Evolutionary conservation across 2,113 vertebrate genomes (phyloP).

Genomic region (Protobothrops mucrosquamatus): DNA sequence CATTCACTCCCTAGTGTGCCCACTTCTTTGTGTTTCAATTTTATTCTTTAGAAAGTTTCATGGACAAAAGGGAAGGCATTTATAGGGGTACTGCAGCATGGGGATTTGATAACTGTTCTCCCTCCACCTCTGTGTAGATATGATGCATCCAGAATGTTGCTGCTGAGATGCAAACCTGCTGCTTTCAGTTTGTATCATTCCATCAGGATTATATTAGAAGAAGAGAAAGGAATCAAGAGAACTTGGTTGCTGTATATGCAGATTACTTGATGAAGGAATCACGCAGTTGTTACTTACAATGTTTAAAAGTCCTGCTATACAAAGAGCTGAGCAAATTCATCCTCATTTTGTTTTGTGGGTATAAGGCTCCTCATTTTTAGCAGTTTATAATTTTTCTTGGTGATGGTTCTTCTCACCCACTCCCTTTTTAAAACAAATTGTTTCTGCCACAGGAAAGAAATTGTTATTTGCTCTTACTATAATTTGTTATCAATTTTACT

Average conservation of each 20-base stretch:
- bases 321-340: not conserved
- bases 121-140: slow-evolving; percentile 40
- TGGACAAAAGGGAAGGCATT: slow-evolving; percentile 69
- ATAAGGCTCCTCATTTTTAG: not conserved
- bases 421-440: not conserved
- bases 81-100: slow-evolving; percentile 59
- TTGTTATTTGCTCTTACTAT: not conserved
- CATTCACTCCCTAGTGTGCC: slow-evolving; percentile 65
- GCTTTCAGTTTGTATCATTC: slow-evolving; percentile 56
- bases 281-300: slow-evolving; percentile 29
- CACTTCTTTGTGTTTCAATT: slow-evolving; percentile 64
- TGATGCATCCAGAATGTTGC: slow-evolving; percentile 58
- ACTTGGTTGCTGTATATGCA: not conserved
- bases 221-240: slow-evolving; percentile 57
- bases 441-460: not conserved
- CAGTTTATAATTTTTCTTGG: not conserved
- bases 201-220: slow-evolving; percentile 46
- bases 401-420: not conserved
- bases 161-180: slow-evolving; percentile 51
- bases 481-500: too few relatives aligned
- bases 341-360: not conserved
- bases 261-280: slow-evolving; percentile 17
- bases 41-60: slow-evolving; percentile 66
- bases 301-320: slow-evolving; percentile 8
- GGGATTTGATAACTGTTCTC: slow-evolving; percentile 56